Evolutionary conservation across 1,140 invertebrate species (phyloP).

Genomic region (Drosophila azteca): DNA sequence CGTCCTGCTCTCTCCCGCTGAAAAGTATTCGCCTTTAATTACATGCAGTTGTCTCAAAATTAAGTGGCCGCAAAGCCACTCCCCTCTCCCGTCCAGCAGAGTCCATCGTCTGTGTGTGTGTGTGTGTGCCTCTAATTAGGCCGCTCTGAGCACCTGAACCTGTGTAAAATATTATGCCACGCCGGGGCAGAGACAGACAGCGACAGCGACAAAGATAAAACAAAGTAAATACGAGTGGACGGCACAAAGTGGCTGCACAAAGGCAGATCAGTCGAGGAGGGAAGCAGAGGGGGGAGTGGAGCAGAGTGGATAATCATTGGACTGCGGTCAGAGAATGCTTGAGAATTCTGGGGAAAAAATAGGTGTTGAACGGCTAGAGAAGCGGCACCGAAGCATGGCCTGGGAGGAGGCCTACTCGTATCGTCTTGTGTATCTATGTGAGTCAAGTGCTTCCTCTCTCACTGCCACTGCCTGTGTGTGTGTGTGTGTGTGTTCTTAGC

Average conservation of each 20-base stretch:
- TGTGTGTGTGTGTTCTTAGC: slow-evolving; percentile 25
- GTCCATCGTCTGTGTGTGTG: slow-evolving; percentile 11
- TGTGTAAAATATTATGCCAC: slow-evolving; percentile 53
- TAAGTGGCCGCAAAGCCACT: slow-evolving; percentile 47
- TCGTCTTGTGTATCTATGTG: slow-evolving; percentile 26
- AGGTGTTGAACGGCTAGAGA: slow-evolving; percentile 52
- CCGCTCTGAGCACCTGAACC: slow-evolving; percentile 56
- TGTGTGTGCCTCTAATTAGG: slow-evolving; percentile 60
- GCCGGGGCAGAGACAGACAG: slow-evolving; percentile 16
- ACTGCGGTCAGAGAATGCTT: slow-evolving; percentile 49
- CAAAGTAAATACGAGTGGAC: slow-evolving; percentile 30
- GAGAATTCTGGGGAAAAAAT: slow-evolving; percentile 51
- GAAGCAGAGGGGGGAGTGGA: slow-evolving; percentile 1
- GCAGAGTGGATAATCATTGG: slow-evolving; percentile 32
- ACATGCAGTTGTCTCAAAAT: slow-evolving; percentile 56
- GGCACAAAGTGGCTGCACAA: slow-evolving; percentile 2
- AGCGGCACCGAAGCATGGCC: slow-evolving; percentile 23
- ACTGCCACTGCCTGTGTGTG: neutral
- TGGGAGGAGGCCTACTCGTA: slow-evolving; percentile 34
- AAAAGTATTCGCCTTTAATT: slow-evolving; percentile 60
- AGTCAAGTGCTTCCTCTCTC: slow-evolving; percentile 10
- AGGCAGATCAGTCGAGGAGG: slow-evolving; percentile 6
- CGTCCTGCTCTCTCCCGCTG: slow-evolving; percentile 4
- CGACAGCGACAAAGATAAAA: slow-evolving; percentile 43
- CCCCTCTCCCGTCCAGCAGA: no score